These are phyloP conservation scores for Gracilinanus agilis DNA, from an alignment of 2,113 vertebrate species.

Conservation along the genomic window DNA sequence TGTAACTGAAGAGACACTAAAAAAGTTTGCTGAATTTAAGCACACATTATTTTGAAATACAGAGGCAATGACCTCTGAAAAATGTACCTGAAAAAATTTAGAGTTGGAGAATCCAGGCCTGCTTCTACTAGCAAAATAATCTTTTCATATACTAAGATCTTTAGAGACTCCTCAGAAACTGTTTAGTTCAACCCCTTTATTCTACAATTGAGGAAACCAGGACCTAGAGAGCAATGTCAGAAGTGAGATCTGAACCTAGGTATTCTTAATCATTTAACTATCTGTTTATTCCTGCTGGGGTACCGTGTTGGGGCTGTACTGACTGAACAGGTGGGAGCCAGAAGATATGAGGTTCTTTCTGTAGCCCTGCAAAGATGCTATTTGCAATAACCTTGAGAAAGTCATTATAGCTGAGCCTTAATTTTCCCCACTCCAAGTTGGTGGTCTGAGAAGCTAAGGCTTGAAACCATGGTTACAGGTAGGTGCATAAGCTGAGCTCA, in stretches of 20 bases:
- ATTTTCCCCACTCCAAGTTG: constrained; percentile 33
- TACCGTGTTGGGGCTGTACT: background rate
- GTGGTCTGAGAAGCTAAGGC: background rate
- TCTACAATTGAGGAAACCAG: background rate
- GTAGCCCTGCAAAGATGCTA: background rate
- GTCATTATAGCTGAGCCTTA: constrained; percentile 1
- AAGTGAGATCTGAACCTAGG: background rate
- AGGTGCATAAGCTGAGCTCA: background rate
- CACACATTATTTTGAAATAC: constrained; percentile 36
- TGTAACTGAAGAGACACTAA: background rate
- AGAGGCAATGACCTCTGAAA: constrained; percentile 12
- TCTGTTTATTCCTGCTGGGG: background rate
- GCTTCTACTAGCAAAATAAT: constrained; percentile 42
- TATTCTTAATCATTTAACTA: background rate
- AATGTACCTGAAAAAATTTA: background rate
- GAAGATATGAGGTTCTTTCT: background rate
- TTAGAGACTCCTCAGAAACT: background rate
- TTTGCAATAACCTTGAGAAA: constrained; percentile 52
- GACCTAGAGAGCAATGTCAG: background rate
- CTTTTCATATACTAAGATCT: constrained; percentile 1
- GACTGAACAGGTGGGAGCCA: background rate
- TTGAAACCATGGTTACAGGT: background rate
- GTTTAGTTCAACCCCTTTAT: background rate
- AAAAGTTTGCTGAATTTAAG: constrained; percentile 36
- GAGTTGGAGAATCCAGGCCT: background rate